Percentiles rank a stretch among this genome's conserved stretches.
phyloP scores from a whole-genome alignment of 2,113 vertebrate genomes.

The Poeciliopsis occidentalis region DNA sequence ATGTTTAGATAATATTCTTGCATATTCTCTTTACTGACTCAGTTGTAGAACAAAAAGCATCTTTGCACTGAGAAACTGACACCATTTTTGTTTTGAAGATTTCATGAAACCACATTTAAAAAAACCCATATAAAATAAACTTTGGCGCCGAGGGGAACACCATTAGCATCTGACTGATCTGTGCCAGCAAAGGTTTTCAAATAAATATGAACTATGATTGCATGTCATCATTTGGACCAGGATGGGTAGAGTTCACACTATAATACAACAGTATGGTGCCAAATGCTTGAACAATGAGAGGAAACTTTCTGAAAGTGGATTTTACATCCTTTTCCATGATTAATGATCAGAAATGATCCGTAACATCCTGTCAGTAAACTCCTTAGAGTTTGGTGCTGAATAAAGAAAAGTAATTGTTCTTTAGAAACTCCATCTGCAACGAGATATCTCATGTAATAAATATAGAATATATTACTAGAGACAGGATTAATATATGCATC shows the following conservation, averaged over 20 bases:
- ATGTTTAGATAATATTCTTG: neutral
- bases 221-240: no score
- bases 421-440: neutral
- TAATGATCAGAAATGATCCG: slow-evolving; percentile 2
- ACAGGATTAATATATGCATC: neutral
- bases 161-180: no score
- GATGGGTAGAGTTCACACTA: slow-evolving; percentile 24
- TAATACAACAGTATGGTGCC: slow-evolving; percentile 28
- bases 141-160: no score
- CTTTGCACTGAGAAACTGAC: neutral
- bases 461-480: neutral
- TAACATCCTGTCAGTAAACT: neutral
- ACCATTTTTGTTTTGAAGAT: neutral
- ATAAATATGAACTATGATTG: no score
- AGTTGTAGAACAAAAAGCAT: neutral
- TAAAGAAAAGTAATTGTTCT: slow-evolving; percentile 1
- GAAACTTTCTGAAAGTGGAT: slow-evolving; percentile 56
- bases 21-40: neutral
- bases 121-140: no score
- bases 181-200: no score
- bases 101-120: neutral
- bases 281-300: slow-evolving; percentile 51
- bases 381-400: slow-evolving; percentile 11
- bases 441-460: neutral
- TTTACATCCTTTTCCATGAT: slow-evolving; percentile 28